These are phyloP conservation scores for Danaus chrysippus DNA, from an alignment of 2,888 invertebrate species.

Conservation along the genomic window DNA sequence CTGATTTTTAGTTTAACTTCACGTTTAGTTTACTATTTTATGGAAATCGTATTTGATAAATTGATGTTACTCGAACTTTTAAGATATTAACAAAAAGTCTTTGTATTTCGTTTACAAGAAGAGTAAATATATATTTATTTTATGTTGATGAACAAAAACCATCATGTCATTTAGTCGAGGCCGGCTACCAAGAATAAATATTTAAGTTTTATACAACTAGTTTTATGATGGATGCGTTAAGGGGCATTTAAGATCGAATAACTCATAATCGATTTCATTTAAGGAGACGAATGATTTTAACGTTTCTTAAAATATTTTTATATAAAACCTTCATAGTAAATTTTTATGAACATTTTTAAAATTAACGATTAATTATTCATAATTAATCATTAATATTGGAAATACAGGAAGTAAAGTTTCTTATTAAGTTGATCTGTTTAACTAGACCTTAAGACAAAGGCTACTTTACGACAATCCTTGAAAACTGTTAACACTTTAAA, in stretches of 20 bases:
- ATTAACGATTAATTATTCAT: neutral
- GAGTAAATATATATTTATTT: too few species aligned
- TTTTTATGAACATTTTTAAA: neutral
- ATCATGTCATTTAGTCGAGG: neutral
- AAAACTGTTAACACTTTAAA: constrained; percentile 39
- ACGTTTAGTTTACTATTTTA: too few species aligned
- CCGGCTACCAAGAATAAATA: constrained; percentile 1
- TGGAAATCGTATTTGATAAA: too few species aligned
- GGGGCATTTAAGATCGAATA: neutral
- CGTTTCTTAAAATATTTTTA: too few species aligned
- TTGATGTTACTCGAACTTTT: too few species aligned
- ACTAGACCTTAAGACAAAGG: constrained; percentile 31
- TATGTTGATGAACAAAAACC: neutral
- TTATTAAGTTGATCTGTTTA: neutral
- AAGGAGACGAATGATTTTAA: too few species aligned
- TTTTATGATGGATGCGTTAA: neutral
- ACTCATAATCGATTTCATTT: too few species aligned
- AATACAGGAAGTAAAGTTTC: constrained; percentile 3
- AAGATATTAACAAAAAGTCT: too few species aligned
- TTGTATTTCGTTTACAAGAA: too few species aligned
- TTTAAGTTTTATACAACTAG: neutral
- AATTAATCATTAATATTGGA: neutral
- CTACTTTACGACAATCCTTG: constrained; percentile 37
- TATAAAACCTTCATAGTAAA: too few species aligned
- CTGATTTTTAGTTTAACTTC: too few species aligned